Evolutionary conservation across 2,113 vertebrate genomes (phyloP), one percentile per base, ranked within the genome.

Genomic region (Megalops atlanticus): DNA sequence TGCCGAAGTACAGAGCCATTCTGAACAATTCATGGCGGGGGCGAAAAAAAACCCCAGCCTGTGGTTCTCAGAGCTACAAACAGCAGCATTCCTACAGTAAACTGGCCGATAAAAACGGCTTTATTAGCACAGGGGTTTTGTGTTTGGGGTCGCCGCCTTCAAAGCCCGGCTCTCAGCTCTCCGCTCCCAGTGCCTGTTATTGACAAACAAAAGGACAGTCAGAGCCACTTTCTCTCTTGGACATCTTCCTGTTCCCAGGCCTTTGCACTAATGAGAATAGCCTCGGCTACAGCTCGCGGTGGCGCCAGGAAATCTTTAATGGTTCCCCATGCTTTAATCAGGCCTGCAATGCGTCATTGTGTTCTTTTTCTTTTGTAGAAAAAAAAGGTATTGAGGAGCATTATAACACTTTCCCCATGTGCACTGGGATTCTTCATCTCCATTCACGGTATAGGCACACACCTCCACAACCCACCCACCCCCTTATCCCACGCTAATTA

Each of bases 401-500:
- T 31, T 24, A 64, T 8, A 64, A 24, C n/a, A 2, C 54, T 64
- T 64, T 58, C n/a, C 2, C n/a, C 2, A 5, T 45, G 7, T 45
- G 14, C 7, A 45, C 43, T 58, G 18, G 2, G 52, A n/a, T 24
- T 64, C 24, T 52, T 11, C 73, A 43, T 38, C 38, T 45, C 45
- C 68, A 16, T 21, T 80, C n/a, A 69, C 7, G 71, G 43, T 14
- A 11, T 11, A 15, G 1, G 33, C 33, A 27, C 21, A 31, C 82
- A n/a, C 18, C 69, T 31, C 74, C 27, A 52, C n/a, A 33, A 27
- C 78, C 27, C 33, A 69, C 73, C 41, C 39, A 70, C 33, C 47
- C 69, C 76, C 33, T 85, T 83, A 83, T 81, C 85, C 88, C 88
- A 84, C 87, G 91, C 91, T 93, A 93, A 93, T 93, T 94, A 92